Conservation (phyloP, 2,888 invertebrate species). For the Amblyteles armatorius region DNA sequence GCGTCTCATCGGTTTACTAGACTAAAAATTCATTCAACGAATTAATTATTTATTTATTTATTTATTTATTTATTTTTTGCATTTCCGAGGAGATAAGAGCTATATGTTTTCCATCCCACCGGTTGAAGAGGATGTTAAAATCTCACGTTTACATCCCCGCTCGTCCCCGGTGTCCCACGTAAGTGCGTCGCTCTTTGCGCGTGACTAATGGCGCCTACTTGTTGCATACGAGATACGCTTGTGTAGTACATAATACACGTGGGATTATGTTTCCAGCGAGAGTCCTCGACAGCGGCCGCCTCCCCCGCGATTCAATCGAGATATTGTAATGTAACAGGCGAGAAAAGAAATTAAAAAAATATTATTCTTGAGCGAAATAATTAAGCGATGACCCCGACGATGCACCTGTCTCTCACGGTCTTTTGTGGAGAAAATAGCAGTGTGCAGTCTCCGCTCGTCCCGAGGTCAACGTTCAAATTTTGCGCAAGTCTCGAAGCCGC, state of each 20-base stretch:
- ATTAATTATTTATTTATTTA: not conserved
- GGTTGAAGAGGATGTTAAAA: constrained; percentile 24
- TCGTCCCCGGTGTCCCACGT: constrained; percentile 43
- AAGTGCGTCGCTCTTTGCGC: constrained; percentile 49
- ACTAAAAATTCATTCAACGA: not conserved
- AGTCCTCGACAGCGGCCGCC: constrained; percentile 49
- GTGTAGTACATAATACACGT: constrained; percentile 41
- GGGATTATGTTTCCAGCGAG: constrained; percentile 53
- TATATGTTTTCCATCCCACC: not conserved
- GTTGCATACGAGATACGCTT: constrained; percentile 35
- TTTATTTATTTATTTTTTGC: not conserved
- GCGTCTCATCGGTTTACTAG: not conserved
- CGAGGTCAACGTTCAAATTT: not conserved
- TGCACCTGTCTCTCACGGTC: constrained; percentile 27
- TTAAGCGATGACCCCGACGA: constrained; percentile 32
- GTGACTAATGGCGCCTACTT: constrained; percentile 51
- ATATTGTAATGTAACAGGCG: constrained; percentile 34
- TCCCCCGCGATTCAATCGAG: constrained; percentile 35
- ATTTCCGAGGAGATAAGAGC: not conserved
- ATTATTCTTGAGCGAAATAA: constrained; percentile 38
- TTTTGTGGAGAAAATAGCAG: not conserved
- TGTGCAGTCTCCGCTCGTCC: constrained; percentile 5
- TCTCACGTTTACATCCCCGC: constrained; percentile 17
- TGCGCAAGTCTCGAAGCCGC: not conserved
- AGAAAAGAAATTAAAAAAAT: constrained; percentile 31